Conservation (phyloP, 2,113 vertebrate genomes). For the Fregata magnificens region DNA sequence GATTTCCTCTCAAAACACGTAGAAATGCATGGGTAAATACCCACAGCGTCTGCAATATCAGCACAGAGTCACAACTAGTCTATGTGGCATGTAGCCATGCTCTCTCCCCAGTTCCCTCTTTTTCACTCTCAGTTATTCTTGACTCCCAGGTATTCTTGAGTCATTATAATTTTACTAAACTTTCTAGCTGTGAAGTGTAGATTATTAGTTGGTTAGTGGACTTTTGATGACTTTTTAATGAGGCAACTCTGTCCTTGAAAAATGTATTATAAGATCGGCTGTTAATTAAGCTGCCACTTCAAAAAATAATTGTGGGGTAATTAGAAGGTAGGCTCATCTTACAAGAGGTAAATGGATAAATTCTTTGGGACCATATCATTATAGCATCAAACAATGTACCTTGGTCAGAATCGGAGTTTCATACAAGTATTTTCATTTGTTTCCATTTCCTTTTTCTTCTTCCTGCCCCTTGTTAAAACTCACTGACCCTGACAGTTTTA, state of each 20-base stretch:
- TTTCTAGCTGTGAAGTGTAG: background rate
- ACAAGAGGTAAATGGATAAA: background rate
- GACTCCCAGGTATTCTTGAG: background rate
- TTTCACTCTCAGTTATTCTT: background rate
- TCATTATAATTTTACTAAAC: constrained; percentile 7
- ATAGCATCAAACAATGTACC: background rate
- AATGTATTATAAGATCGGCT: background rate
- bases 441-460: background rate
- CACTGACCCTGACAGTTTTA: background rate
- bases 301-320: background rate
- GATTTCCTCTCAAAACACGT: background rate
- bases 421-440: background rate
- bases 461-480: background rate
- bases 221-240: constrained; percentile 36
- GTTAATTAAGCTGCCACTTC: background rate
- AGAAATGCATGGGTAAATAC: background rate
- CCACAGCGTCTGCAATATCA: background rate
- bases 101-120: background rate
- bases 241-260: constrained; percentile 1
- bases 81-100: background rate
- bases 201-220: background rate
- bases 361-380: background rate
- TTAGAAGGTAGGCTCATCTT: background rate
- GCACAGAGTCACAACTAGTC: background rate
- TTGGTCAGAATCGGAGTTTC: background rate